Conservation (phyloP, 2,888 invertebrate genomes). For the Maniola hyperantus region DNA sequence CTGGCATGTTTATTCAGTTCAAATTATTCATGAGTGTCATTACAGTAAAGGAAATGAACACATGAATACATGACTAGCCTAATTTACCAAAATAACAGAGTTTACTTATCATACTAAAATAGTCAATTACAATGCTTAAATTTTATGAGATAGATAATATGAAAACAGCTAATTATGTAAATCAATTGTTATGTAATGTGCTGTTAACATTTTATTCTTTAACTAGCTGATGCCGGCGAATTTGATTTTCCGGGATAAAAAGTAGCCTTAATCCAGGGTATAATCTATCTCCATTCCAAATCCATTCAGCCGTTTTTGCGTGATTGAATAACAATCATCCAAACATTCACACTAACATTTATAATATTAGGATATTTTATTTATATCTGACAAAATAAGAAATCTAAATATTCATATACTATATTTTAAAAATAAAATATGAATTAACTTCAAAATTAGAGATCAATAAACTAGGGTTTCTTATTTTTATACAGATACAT, state of each 20-base stretch:
- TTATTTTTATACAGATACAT: constrained; percentile 7
- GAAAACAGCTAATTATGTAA: background rate
- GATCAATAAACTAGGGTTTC: constrained; percentile 24
- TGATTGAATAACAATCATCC: no score
- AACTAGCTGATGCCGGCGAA: no score
- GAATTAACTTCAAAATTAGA: constrained; percentile 20
- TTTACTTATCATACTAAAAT: constrained; percentile 7
- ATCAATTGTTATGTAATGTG: background rate
- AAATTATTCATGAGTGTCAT: background rate
- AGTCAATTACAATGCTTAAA: background rate
- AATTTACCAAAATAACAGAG: constrained; percentile 7
- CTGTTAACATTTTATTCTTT: no score
- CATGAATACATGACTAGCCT: constrained; percentile 36
- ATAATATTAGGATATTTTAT: no score
- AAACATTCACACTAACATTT: no score
- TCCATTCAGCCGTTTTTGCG: no score
- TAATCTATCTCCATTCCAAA: no score
- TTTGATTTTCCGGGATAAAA: no score
- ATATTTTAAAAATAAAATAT: background rate
- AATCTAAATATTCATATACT: background rate
- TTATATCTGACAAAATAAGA: background rate
- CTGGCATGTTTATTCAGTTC: background rate
- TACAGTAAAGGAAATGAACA: constrained; percentile 32
- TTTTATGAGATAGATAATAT: background rate
- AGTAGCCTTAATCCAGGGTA: no score